These are phyloP conservation scores for Hermatobates lingyangjiaoensis DNA, from an alignment of 1,140 invertebrate genomes.

Conservation along the genomic window DNA sequence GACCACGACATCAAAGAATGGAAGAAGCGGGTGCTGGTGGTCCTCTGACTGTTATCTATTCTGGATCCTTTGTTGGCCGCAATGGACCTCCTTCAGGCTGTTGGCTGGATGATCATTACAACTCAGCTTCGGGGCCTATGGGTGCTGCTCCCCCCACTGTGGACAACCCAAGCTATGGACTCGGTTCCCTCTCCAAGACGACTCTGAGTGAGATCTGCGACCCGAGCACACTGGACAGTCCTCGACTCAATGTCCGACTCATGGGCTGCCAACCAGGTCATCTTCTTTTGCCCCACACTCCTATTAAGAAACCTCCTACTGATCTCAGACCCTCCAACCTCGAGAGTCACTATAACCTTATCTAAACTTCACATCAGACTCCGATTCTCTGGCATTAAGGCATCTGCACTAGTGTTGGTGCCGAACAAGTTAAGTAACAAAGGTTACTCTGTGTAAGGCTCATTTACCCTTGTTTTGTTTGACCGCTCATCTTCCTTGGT, in stretches of 20 bases:
- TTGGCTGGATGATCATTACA: constrained; percentile 18
- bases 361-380: too few species aligned
- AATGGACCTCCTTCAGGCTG: constrained; percentile 16
- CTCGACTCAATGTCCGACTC: constrained; percentile 15
- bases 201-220: constrained; percentile 10
- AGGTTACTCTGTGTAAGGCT: too few species aligned
- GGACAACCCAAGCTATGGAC: constrained; percentile 13
- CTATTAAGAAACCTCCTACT: constrained; percentile 44
- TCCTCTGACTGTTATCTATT: constrained; percentile 20
- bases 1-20: constrained; percentile 14
- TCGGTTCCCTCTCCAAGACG: constrained; percentile 10
- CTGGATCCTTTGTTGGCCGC: constrained; percentile 19
- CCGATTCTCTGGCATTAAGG: too few species aligned
- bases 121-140: background rate
- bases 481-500: too few species aligned
- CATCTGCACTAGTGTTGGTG: too few species aligned
- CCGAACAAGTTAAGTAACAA: too few species aligned
- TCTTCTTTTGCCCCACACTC: constrained; percentile 17
- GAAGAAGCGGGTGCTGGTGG: constrained; percentile 7
- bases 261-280: constrained; percentile 18
- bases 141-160: constrained; percentile 4
- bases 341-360: too few species aligned
- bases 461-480: too few species aligned
- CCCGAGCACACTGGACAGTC: constrained; percentile 13
- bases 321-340: constrained; percentile 16